Evolutionary conservation across 2,113 vertebrate genomes (phyloP).

Genomic region (Mus spicilegus): DNA sequence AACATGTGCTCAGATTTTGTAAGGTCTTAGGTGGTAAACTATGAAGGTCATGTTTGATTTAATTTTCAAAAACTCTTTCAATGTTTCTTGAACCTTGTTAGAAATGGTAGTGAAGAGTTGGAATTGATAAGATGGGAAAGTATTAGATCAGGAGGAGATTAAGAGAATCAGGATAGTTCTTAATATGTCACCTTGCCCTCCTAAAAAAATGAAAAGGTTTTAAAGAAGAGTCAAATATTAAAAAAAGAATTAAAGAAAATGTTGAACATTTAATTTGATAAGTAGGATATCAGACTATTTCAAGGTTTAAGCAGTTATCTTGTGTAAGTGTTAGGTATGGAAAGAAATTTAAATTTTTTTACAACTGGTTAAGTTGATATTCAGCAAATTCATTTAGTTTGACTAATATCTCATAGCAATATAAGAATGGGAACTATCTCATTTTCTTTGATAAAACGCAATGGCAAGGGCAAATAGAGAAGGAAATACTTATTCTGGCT

Average conservation of each 20-base stretch:
- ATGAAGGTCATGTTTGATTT: neutral
- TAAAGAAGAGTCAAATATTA: neutral
- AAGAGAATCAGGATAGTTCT: neutral
- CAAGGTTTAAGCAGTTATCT: neutral
- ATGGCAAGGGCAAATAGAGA: neutral
- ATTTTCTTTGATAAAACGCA: neutral
- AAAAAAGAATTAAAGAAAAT: neutral
- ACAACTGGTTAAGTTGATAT: neutral
- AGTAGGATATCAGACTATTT: neutral
- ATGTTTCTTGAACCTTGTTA: neutral
- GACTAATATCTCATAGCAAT: neutral
- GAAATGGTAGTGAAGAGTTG: neutral
- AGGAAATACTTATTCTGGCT: neutral
- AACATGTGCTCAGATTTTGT: neutral
- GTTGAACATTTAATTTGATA: neutral
- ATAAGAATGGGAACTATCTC: neutral
- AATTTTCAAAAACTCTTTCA: neutral
- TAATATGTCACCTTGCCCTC: neutral
- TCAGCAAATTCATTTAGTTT: neutral
- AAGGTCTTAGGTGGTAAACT: neutral
- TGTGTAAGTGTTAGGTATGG: neutral
- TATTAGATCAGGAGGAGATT: neutral
- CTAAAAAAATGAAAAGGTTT: neutral
- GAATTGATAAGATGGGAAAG: neutral
- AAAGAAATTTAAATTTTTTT: neutral